Conservation (phyloP, 1,140 invertebrate genomes). For the Dolichoris vasculosae region DNA sequence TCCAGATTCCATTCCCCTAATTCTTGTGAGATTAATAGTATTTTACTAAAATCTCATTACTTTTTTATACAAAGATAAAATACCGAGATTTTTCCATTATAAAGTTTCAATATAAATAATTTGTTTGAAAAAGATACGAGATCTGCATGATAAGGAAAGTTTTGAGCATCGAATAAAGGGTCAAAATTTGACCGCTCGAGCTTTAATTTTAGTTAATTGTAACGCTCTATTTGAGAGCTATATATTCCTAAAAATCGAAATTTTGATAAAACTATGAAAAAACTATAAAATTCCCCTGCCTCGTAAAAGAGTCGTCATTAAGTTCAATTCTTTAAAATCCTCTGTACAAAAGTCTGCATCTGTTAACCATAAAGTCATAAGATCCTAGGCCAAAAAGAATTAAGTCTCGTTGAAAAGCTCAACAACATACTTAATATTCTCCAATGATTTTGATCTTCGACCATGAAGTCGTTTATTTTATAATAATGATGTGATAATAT, state of each 20-base stretch:
- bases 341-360: too few species aligned
- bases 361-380: constrained; percentile 7
- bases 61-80: too few species aligned
- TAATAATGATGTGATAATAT: too few species aligned
- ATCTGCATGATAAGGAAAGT: too few species aligned
- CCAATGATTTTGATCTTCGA: background rate
- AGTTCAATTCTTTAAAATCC: background rate
- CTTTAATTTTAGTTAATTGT: background rate
- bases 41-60: background rate
- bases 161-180: too few species aligned
- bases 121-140: too few species aligned
- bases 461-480: background rate
- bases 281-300: background rate
- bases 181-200: background rate
- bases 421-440: constrained; percentile 21
- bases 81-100: too few species aligned
- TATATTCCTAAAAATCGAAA: background rate
- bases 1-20: background rate
- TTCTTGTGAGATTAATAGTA: background rate
- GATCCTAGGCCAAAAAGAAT: background rate
- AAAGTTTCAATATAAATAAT: too few species aligned
- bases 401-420: background rate
- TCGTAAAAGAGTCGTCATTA: background rate
- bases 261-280: background rate
- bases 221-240: background rate